Percentiles rank a stretch among this genome's conserved stretches.
phyloP scores from a whole-genome alignment of 1,140 invertebrate genomes.

The Sitobion miscanthi region DNA sequence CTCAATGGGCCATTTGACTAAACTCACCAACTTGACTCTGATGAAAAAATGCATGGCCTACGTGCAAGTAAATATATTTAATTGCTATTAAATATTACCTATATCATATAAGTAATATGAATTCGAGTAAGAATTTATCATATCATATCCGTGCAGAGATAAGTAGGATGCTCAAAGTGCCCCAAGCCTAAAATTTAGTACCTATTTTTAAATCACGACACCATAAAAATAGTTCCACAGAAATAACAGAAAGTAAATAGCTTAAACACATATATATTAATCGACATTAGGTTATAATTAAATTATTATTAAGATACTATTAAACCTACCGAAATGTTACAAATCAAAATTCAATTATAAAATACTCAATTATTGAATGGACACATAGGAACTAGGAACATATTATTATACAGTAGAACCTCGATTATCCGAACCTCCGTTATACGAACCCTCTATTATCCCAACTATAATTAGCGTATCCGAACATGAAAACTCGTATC shows the following conservation, averaged over 20 bases:
- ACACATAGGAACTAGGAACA: too few relatives aligned
- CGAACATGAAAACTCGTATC: too few relatives aligned
- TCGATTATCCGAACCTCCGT: too few relatives aligned
- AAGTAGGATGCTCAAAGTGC: neutral
- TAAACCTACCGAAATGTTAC: neutral
- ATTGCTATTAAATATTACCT: neutral
- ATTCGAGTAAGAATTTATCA: neutral
- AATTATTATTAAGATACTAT: too few relatives aligned
- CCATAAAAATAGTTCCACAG: too few relatives aligned
- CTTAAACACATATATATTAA: neutral
- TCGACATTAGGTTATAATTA: neutral
- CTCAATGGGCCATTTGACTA: conserved; percentile 45
- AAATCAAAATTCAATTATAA: neutral
- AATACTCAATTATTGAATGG: too few relatives aligned
- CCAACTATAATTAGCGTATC: too few relatives aligned
- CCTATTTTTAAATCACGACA: neutral
- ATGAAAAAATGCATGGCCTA: conserved; percentile 56
- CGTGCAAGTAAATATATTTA: conserved; percentile 48
- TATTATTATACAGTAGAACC: too few relatives aligned
- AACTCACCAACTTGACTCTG: conserved; percentile 14
- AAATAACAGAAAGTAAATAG: neutral
- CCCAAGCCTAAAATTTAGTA: neutral
- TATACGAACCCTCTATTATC: too few relatives aligned
- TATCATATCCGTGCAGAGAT: neutral
- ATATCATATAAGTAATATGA: neutral